phyloP scores from a whole-genome alignment of 2,888 invertebrate genomes.

The Pandemis cinnamomeana region DNA sequence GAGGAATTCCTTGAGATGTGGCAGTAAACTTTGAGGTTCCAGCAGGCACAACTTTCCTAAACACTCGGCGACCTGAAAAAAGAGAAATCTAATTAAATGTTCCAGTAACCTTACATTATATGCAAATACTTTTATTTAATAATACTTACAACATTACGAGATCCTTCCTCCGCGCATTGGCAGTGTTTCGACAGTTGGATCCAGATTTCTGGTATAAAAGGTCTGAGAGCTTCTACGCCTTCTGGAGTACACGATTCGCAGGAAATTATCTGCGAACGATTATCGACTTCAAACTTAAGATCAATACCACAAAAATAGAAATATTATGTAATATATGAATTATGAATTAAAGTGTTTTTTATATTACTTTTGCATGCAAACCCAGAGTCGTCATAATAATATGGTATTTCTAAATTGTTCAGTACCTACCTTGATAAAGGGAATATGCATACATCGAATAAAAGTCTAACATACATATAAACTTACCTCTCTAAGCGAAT shows the following conservation, averaged over 20 bases:
- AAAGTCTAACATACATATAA: not conserved
- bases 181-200: conserved; percentile 96
- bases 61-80: conserved; percentile 93
- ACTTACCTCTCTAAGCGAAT: conserved; percentile 97
- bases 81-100: not conserved
- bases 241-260: conserved; percentile 90
- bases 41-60: conserved; percentile 97
- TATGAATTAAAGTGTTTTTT: too few relatives aligned
- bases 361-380: too few relatives aligned
- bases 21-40: conserved; percentile 94
- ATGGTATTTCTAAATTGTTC: too few relatives aligned
- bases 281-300: not conserved
- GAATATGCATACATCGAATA: not conserved
- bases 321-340: too few relatives aligned
- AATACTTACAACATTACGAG: conserved; percentile 93
- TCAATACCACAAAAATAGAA: not conserved
- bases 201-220: conserved; percentile 96
- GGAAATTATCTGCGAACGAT: conserved; percentile 88
- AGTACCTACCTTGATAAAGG: too few relatives aligned
- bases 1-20: conserved; percentile 93
- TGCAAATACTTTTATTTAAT: not conserved
- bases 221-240: conserved; percentile 90
- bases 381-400: too few relatives aligned
- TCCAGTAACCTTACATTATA: not conserved
- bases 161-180: conserved; percentile 98